These are phyloP conservation scores for Augochlora pura DNA, from an alignment of 1,140 invertebrate species.

Conservation along the genomic window DNA sequence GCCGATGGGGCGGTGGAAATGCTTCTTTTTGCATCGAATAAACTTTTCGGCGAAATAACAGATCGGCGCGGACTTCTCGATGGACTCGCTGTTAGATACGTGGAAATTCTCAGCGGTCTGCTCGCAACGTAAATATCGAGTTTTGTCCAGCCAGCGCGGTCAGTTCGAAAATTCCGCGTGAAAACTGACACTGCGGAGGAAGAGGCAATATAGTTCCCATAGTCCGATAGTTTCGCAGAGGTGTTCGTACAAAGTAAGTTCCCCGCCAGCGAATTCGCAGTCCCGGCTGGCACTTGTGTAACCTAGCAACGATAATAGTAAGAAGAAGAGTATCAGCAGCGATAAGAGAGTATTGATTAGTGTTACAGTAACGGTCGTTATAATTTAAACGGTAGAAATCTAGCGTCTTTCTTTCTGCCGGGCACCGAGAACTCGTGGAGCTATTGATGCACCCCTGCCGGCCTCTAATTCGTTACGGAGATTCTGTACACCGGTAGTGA, in stretches of 20 bases:
- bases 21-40: too few relatives aligned
- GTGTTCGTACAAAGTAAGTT: not conserved
- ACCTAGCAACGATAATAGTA: constrained; percentile 44
- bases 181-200: not conserved
- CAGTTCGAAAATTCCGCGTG: not conserved
- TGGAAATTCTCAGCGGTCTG: not conserved
- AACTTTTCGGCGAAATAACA: too few relatives aligned
- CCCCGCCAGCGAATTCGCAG: constrained; percentile 7
- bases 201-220: constrained; percentile 8
- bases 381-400: constrained; percentile 47
- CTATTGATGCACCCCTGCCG: not conserved
- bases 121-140: too few relatives aligned
- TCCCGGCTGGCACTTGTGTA: constrained; percentile 6
- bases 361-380: constrained; percentile 41
- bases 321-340: constrained; percentile 49
- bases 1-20: too few relatives aligned
- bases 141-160: too few relatives aligned
- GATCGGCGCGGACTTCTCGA: too few relatives aligned
- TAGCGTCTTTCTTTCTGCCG: constrained; percentile 26
- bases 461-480: not conserved
- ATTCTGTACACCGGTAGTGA: not conserved
- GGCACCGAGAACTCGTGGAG: not conserved
- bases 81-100: too few relatives aligned
- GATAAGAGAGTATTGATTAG: constrained; percentile 42
- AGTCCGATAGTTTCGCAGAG: constrained; percentile 1